Percentiles rank a stretch among this genome's conserved stretches.
Evolutionary conservation across 2,797 vertebrate species (phyloP).

Genomic region (Buceros bicornis): DNA sequence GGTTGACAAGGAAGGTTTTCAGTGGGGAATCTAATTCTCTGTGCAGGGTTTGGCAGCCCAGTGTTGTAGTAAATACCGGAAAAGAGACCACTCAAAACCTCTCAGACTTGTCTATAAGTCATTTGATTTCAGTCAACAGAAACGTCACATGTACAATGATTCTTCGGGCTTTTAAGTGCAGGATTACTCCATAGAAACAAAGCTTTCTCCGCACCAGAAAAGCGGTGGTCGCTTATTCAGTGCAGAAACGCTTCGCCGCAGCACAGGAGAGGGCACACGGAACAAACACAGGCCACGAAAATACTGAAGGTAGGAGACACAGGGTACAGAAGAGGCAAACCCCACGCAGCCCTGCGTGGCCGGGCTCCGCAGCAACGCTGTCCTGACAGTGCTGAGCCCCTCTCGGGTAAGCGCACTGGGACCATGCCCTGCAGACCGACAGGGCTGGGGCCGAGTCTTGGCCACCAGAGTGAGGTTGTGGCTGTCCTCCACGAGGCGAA

Average conservation of each 20-base stretch:
- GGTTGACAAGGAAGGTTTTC: background rate
- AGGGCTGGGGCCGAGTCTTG: fast-evolving
- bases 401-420: background rate
- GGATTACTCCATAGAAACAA: background rate
- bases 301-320: background rate
- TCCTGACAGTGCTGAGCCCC: too few relatives aligned
- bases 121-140: background rate
- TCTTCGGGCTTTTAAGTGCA: background rate
- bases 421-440: fast-evolving
- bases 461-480: fast-evolving
- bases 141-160: background rate
- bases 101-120: background rate
- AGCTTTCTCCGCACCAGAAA: background rate
- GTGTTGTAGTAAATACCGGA: background rate
- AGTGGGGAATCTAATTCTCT: background rate
- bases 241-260: background rate
- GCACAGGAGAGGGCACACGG: background rate
- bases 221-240: background rate
- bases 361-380: fast-evolving
- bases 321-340: too few relatives aligned
- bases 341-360: fast-evolving
- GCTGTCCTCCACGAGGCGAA: fast-evolving
- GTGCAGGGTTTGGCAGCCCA: background rate
- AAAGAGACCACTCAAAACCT: background rate
- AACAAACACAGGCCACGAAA: background rate